Conservation (phyloP, 2,797 vertebrate species). For the Lagorchestes hirsutus region DNA sequence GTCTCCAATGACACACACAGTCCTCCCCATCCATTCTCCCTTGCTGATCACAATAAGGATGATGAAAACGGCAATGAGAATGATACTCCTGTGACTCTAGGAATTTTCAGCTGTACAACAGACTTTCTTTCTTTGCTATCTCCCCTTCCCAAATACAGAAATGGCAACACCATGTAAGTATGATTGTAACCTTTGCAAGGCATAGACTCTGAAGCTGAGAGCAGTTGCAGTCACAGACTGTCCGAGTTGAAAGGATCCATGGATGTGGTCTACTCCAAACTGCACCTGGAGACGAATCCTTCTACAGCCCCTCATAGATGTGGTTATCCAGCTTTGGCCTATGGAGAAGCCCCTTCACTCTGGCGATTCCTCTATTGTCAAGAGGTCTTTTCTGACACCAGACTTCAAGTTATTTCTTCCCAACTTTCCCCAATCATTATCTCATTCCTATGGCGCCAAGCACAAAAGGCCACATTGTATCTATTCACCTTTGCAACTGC, state of each 20-base stretch:
- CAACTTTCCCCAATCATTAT: not conserved
- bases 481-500: not conserved
- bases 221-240: not conserved
- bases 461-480: too few relatives aligned
- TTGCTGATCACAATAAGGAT: not conserved
- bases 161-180: not conserved
- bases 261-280: too few relatives aligned
- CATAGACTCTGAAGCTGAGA: not conserved
- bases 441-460: not conserved
- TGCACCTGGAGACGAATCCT: not conserved
- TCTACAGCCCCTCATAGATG: not conserved
- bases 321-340: not conserved
- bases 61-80: too few relatives aligned
- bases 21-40: not conserved
- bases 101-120: not conserved
- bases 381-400: not conserved
- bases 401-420: not conserved
- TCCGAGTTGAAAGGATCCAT: not conserved
- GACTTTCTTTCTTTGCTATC: not conserved
- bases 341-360: not conserved
- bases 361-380: not conserved
- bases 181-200: not conserved
- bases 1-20: not conserved
- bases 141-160: not conserved
- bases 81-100: not conserved